Evolutionary conservation across 1,140 invertebrate genomes (phyloP), one percentile per base, ranked within the genome.

Genomic region (Diuraphis noxia): DNA sequence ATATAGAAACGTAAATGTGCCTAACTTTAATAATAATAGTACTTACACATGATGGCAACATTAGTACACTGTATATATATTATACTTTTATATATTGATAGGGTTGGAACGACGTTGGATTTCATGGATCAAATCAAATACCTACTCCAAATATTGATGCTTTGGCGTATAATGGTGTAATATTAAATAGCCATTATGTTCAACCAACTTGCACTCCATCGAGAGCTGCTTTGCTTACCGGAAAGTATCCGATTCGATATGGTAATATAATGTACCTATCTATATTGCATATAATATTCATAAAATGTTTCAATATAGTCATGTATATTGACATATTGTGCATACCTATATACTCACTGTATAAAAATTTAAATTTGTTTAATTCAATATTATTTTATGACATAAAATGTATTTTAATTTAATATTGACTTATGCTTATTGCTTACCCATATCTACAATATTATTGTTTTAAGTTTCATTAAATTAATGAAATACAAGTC

Each of bases 31-130:
- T n/a, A 72, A 72, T 72, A 72, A 46, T 46, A 72, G 56, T 72
- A 63, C 30, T 72, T n/a, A n/a, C 10, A 56, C 25, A 56, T 23
- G 8, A 8, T 52, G 25, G 46, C 5, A 46, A 1, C 43, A 5
- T 30, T 56, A 63, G 52, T 63, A 63, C 30, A n/a, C 4, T 63
- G 23, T 36, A 72, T 30, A 43, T 41, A 72, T 82, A 41, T 72
- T n/a, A n/a, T 72, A 19, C n/a, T 72, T 72, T 1, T 72, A 17
- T 13, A 72, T 72, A 72, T 72, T 19, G 43, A n/a, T 56, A 96
- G 96, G 96, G 96, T 1, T 96, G 95, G 95, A 96, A 96, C 93
- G 96, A 97, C 93, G 95, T 96, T 7, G 95, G 96, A 92, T 97
- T 96, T 93, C 96, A 96, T 93, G 96, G 96, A 3, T 95, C 95